These are phyloP conservation scores for Halcyon leucocephala DNA, from an alignment of 2,797 vertebrate genomes.

Conservation along the genomic window DNA sequence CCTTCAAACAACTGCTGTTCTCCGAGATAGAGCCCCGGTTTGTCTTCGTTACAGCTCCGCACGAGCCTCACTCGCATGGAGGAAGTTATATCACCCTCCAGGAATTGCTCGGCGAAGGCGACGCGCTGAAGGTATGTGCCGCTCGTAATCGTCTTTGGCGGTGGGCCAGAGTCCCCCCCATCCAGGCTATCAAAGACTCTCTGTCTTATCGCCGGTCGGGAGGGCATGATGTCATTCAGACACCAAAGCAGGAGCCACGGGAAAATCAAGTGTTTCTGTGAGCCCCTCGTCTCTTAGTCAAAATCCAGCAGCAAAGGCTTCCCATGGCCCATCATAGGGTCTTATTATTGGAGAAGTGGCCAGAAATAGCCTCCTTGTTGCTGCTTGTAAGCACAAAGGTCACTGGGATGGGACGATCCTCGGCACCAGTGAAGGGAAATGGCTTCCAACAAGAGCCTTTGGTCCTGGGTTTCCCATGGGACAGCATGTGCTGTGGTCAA, in stretches of 20 bases:
- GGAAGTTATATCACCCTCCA: conserved; percentile 51
- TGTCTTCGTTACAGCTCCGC: neutral
- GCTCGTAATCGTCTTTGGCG: neutral
- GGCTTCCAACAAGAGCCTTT: rapidly evolving
- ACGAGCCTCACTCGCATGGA: neutral
- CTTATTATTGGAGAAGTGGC: neutral
- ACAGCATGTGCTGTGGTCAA: rapidly evolving
- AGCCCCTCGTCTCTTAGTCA: neutral
- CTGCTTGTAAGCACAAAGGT: neutral
- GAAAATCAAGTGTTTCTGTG: rapidly evolving
- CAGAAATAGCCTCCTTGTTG: neutral
- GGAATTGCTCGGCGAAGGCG: neutral
- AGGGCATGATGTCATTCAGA: conserved; percentile 1
- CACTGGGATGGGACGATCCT: neutral
- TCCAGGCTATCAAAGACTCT: neutral
- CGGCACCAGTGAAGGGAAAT: neutral
- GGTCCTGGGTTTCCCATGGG: neutral
- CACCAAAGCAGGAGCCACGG: neutral
- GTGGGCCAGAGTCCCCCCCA: neutral
- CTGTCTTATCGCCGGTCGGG: neutral
- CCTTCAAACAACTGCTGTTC: neutral
- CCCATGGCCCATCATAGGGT: neutral
- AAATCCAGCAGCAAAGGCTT: rapidly evolving
- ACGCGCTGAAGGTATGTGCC: neutral
- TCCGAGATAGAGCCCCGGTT: neutral